These are phyloP conservation scores for Hanleya hanleyi DNA, from an alignment of 2,888 invertebrate species.

Conservation along the genomic window DNA sequence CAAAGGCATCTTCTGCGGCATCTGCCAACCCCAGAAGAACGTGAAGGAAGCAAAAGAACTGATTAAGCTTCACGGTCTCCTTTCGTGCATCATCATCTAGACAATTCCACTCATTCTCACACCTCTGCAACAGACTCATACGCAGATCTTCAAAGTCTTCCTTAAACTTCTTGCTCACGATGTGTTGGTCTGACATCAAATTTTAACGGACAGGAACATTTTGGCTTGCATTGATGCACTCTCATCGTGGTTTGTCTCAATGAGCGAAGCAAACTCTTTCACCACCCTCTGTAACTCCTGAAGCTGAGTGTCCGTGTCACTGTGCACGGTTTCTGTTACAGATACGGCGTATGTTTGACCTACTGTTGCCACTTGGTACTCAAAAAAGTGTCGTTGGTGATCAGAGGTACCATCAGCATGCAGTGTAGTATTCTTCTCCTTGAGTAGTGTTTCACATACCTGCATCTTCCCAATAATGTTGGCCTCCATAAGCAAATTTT, in stretches of 20 bases:
- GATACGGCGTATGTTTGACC: not conserved
- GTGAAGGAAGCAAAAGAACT: conserved; percentile 1
- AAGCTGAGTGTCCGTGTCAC: not conserved
- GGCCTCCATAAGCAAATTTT: not conserved
- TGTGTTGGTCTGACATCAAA: not conserved
- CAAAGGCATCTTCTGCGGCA: not conserved
- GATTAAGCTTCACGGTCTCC: not conserved
- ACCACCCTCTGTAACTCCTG: not conserved
- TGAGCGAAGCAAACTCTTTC: not conserved
- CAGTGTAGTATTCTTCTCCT: not conserved
- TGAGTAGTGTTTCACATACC: not conserved
- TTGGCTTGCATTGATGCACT: not conserved
- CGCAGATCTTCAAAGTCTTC: not conserved
- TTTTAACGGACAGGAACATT: not conserved
- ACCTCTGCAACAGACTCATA: not conserved
- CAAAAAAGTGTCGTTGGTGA: not conserved
- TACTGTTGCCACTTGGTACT: not conserved
- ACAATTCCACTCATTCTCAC: not conserved
- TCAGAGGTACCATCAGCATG: not conserved
- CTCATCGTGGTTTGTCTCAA: not conserved
- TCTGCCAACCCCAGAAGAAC: not conserved
- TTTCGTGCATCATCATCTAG: not conserved
- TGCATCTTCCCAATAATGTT: not conserved
- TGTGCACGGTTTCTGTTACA: not conserved
- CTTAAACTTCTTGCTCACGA: not conserved